Percentiles rank a stretch among this genome's conserved stretches.
Conservation (phyloP, 2,888 invertebrate species). For the Dynastes grantii region DNA sequence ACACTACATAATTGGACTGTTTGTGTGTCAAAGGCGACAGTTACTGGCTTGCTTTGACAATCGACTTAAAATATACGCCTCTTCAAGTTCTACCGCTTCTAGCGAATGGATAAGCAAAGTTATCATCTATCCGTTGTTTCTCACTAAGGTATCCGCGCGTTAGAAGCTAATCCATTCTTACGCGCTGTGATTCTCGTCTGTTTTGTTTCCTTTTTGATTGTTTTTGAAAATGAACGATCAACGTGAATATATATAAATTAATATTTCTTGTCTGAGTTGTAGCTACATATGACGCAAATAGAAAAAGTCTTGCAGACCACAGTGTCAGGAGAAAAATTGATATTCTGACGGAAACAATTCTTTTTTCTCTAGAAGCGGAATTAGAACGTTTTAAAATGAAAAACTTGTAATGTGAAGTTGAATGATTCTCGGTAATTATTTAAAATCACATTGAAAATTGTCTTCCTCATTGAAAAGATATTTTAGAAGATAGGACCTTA, state of each 20-base stretch:
- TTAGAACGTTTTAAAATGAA: constrained; percentile 33
- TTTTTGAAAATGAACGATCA: constrained; percentile 6
- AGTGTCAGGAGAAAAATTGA: constrained; percentile 13
- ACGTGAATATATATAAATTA: background rate
- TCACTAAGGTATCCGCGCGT: background rate
- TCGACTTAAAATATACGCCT: constrained; percentile 55
- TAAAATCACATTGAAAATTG: background rate
- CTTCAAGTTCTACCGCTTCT: constrained; percentile 14
- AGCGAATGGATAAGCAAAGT: background rate
- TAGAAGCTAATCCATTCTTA: constrained; percentile 4
- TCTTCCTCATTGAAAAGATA: constrained; percentile 15
- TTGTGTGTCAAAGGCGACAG: constrained; percentile 69
- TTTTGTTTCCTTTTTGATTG: background rate
- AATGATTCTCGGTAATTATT: constrained; percentile 17
- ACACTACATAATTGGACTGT: constrained; percentile 70
- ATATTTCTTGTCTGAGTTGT: constrained; percentile 8
- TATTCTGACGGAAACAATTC: constrained; percentile 3
- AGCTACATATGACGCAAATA: constrained; percentile 10
- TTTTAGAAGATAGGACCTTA: background rate
- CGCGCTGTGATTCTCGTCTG: background rate
- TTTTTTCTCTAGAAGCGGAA: constrained; percentile 3
- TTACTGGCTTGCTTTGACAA: constrained; percentile 70
- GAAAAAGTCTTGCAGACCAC: background rate
- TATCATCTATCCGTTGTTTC: background rate
- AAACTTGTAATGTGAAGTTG: constrained; percentile 26